A percentile compares a stretch with the other conserved stretches of the same genome.
Conservation (phyloP, 2,888 invertebrate genomes). For the Pseudococcus viburni region DNA sequence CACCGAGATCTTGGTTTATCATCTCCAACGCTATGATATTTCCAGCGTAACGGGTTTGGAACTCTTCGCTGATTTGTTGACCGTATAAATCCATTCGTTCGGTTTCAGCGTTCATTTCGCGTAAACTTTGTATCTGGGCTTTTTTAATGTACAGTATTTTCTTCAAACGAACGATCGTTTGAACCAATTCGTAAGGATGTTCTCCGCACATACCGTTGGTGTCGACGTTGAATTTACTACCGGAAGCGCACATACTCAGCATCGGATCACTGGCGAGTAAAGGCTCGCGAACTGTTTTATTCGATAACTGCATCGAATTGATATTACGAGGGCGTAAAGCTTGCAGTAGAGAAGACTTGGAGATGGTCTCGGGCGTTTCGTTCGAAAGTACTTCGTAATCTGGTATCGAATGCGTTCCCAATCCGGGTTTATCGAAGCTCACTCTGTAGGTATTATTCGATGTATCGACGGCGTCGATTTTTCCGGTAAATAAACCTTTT, state of each 20-base stretch:
- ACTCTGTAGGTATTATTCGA: slow-evolving; percentile 94
- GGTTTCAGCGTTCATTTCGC: slow-evolving; percentile 90
- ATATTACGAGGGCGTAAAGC: slow-evolving; percentile 66
- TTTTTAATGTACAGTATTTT: slow-evolving; percentile 89
- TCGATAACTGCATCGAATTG: slow-evolving; percentile 25
- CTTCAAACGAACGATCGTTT: slow-evolving; percentile 79
- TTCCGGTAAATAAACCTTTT: slow-evolving; percentile 94
- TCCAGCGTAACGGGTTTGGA: slow-evolving; percentile 89
- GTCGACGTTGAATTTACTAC: slow-evolving; percentile 48
- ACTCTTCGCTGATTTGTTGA: slow-evolving; percentile 85
- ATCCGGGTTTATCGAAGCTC: slow-evolving; percentile 91
- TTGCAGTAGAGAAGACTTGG: slow-evolving; percentile 70
- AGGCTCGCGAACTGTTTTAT: slow-evolving; percentile 51
- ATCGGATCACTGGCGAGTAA: slow-evolving; percentile 62
- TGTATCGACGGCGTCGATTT: slow-evolving; percentile 95
- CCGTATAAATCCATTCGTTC: slow-evolving; percentile 88
- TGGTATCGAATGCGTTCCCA: slow-evolving; percentile 95
- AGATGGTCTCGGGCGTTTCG: slow-evolving; percentile 90
- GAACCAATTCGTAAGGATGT: slow-evolving; percentile 67
- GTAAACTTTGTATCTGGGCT: slow-evolving; percentile 83
- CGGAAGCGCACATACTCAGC: slow-evolving; percentile 51
- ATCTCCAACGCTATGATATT: slow-evolving; percentile 89
- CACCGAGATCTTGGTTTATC: slow-evolving; percentile 85
- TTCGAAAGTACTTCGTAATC: slow-evolving; percentile 97
- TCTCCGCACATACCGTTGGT: slow-evolving; percentile 64